A percentile compares a stretch with the other conserved stretches of the same genome.
phyloP scores from a whole-genome alignment of 2,113 vertebrate species.

The Apus apus region DNA sequence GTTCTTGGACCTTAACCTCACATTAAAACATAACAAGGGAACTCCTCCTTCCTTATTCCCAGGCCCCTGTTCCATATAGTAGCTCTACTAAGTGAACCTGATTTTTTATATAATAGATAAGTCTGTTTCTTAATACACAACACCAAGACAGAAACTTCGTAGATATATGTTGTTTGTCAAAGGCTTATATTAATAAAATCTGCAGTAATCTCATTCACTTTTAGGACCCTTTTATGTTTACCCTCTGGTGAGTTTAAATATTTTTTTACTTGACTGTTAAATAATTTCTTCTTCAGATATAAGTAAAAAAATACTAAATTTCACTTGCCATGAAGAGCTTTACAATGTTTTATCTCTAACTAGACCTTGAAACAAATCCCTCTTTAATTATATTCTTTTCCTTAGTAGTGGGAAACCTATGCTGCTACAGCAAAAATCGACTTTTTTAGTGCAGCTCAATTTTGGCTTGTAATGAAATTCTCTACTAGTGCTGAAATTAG shows the following conservation, averaged over 20 bases:
- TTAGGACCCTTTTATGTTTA: background rate
- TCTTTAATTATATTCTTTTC: slow-evolving; percentile 2
- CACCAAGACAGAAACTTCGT: background rate
- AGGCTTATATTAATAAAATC: background rate
- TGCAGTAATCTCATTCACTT: background rate
- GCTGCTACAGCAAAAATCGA: slow-evolving; percentile 34
- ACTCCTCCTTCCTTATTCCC: background rate
- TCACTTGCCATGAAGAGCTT: slow-evolving; percentile 31
- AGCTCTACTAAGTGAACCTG: background rate
- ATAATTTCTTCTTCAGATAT: background rate
- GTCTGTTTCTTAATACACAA: background rate
- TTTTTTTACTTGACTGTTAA: background rate
- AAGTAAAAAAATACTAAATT: background rate
- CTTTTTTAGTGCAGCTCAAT: slow-evolving; percentile 8
- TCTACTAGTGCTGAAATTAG: slow-evolving; percentile 28
- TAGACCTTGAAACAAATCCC: slow-evolving; percentile 33
- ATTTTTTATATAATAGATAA: background rate
- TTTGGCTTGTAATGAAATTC: slow-evolving; percentile 41
- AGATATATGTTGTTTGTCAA: background rate
- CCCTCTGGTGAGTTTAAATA: background rate
- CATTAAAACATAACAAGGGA: background rate
- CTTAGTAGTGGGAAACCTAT: slow-evolving; percentile 29
- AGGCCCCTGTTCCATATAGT: background rate
- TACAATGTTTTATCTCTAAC: slow-evolving; percentile 43
- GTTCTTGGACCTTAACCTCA: background rate